Evolutionary conservation across 2,797 vertebrate species (phyloP).

Genomic region (Halcyon badia): DNA sequence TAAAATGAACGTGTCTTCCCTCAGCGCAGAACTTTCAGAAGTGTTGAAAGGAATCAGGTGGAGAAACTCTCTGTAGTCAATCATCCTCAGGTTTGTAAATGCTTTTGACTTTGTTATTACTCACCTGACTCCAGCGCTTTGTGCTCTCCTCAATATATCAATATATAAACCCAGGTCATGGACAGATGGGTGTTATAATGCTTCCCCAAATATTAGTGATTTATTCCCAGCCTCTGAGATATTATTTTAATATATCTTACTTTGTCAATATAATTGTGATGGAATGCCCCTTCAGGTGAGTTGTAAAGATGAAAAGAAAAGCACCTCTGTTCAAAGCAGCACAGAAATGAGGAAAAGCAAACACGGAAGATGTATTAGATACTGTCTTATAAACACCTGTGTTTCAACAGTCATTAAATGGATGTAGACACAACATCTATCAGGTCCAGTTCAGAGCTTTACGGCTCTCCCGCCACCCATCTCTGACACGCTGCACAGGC

Average conservation of each 20-base stretch:
- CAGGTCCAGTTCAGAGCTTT: not conserved
- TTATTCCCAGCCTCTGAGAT: constrained; percentile 44
- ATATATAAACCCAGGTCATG: not conserved
- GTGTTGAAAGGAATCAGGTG: not conserved
- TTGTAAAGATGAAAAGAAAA: constrained; percentile 54
- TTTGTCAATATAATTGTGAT: constrained; percentile 74
- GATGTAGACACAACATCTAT: not conserved
- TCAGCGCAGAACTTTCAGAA: rapidly evolving
- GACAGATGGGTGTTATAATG: constrained; percentile 62
- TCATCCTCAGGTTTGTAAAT: constrained; percentile 12
- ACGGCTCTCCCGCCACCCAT: not conserved
- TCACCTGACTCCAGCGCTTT: constrained; percentile 25
- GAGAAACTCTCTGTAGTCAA: constrained; percentile 24
- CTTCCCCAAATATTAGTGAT: constrained; percentile 65
- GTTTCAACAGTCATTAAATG: constrained; percentile 1
- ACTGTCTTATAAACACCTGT: not conserved
- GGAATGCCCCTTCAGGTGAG: constrained; percentile 70
- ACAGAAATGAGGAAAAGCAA: not conserved
- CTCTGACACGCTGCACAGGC: not conserved
- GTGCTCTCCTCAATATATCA: constrained; percentile 51
- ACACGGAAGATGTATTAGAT: not conserved
- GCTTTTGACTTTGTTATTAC: constrained; percentile 21
- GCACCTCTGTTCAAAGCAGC: constrained; percentile 2
- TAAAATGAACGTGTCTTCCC: not conserved
- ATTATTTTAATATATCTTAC: constrained; percentile 67